These are phyloP conservation scores for Meandrusa payeni DNA, from an alignment of 2,888 invertebrate genomes.

Conservation along the genomic window DNA sequence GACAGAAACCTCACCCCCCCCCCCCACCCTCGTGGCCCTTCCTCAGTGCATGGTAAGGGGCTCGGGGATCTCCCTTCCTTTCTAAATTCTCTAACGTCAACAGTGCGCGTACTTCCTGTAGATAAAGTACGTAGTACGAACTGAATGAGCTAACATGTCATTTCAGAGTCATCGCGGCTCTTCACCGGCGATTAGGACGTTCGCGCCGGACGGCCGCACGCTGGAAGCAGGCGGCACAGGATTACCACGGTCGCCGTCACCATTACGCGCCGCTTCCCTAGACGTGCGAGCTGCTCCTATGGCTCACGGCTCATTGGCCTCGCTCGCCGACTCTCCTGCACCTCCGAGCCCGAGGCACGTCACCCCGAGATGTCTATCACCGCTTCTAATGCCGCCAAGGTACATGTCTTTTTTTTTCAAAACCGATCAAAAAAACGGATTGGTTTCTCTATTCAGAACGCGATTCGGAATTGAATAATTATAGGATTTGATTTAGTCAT, in stretches of 20 bases:
- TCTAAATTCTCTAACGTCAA: too few relatives aligned
- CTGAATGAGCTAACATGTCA: too few relatives aligned
- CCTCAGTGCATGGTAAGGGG: too few relatives aligned
- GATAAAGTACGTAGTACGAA: too few relatives aligned
- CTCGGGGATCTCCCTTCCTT: too few relatives aligned
- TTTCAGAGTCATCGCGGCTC: slow-evolving; percentile 87
- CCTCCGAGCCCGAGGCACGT: slow-evolving; percentile 66
- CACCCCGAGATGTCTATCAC: slow-evolving; percentile 85
- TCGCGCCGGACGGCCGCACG: slow-evolving; percentile 89
- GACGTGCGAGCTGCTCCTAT: slow-evolving; percentile 87
- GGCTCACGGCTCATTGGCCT: slow-evolving; percentile 87
- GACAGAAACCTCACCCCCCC: too few relatives aligned
- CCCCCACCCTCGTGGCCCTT: too few relatives aligned
- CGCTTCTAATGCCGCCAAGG: slow-evolving; percentile 88
- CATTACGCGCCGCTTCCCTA: slow-evolving; percentile 88
- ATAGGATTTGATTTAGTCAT: too few relatives aligned
- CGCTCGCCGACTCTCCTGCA: slow-evolving; percentile 77
- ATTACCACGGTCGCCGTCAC: slow-evolving; percentile 87
- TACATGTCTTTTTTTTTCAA: slow-evolving; percentile 38
- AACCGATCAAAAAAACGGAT: too few relatives aligned
- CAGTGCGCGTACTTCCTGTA: too few relatives aligned
- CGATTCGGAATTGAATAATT: too few relatives aligned
- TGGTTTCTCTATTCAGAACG: too few relatives aligned
- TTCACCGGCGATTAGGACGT: slow-evolving; percentile 91
- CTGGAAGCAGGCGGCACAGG: slow-evolving; percentile 77